Conservation (phyloP, 2,797 vertebrate genomes). For the Neostethus bicornis region DNA sequence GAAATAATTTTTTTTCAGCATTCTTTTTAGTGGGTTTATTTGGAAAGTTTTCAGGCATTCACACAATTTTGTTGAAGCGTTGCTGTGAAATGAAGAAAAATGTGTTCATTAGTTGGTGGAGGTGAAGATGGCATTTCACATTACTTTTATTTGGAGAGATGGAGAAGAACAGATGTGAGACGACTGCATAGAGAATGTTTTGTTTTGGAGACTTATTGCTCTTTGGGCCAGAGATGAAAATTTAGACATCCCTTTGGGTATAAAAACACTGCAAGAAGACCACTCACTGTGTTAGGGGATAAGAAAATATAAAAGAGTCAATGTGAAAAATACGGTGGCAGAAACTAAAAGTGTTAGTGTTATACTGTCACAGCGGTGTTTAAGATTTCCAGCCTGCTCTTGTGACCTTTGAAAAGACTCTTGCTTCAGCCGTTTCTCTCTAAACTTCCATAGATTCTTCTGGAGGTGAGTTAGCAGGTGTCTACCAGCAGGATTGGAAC, state of each 20-base stretch:
- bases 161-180: constrained; percentile 22
- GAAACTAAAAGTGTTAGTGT: constrained; percentile 22
- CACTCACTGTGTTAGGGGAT: not conserved
- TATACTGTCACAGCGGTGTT: constrained; percentile 16
- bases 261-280: constrained; percentile 27
- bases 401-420: constrained; percentile 41
- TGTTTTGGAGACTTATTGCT: constrained; percentile 26
- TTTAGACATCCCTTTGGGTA: constrained; percentile 35
- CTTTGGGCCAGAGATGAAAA: constrained; percentile 29
- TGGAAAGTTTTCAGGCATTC: constrained; percentile 36
- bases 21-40: constrained; percentile 27
- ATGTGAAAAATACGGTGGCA: constrained; percentile 9
- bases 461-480: constrained; percentile 19
- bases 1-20: not conserved
- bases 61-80: constrained; percentile 23
- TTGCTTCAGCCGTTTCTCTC: constrained; percentile 23
- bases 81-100: constrained; percentile 16
- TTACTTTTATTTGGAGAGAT: constrained; percentile 15
- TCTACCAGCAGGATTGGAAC: constrained; percentile 16
- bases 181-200: constrained; percentile 3
- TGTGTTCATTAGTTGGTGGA: constrained; percentile 30
- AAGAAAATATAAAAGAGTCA: not conserved
- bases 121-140: constrained; percentile 26
- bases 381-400: constrained; percentile 32
- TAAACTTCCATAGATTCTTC: constrained; percentile 15